A percentile compares a stretch with the other conserved stretches of the same genome.
Conservation (phyloP, 1,140 invertebrate genomes). For the Papilio aristodemus region DNA sequence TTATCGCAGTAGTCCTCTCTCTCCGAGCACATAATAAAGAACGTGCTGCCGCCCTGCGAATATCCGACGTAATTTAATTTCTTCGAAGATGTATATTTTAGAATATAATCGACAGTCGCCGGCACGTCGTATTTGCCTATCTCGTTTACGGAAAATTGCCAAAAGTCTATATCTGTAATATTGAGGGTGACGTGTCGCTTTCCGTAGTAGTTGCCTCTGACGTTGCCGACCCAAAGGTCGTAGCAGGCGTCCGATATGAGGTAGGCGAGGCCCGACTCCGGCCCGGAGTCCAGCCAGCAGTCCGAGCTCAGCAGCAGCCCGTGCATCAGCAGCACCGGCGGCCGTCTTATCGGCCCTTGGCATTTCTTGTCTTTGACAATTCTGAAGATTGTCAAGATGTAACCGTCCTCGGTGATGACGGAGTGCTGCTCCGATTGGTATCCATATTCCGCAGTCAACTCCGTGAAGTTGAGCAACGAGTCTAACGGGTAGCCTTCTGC, state of each 20-base stretch:
- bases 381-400: slow-evolving; percentile 62
- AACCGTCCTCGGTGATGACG: slow-evolving; percentile 65
- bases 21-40: slow-evolving; percentile 36
- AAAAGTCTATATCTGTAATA: neutral
- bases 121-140: slow-evolving; percentile 15
- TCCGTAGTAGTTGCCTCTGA: slow-evolving; percentile 19
- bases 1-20: slow-evolving; percentile 34
- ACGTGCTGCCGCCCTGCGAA: slow-evolving; percentile 15
- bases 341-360: neutral
- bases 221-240: slow-evolving; percentile 25
- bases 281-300: slow-evolving; percentile 14
- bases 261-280: neutral
- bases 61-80: slow-evolving; percentile 14
- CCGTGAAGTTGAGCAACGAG: slow-evolving; percentile 36
- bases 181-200: slow-evolving; percentile 1
- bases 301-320: slow-evolving; percentile 10
- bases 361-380: slow-evolving; percentile 18
- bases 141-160: slow-evolving; percentile 20
- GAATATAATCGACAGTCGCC: slow-evolving; percentile 1
- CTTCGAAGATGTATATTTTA: neutral
- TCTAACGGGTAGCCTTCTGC: slow-evolving; percentile 12
- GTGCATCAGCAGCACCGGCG: slow-evolving; percentile 23
- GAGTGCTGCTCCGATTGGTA: slow-evolving; percentile 33
- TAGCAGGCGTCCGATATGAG: slow-evolving; percentile 17
- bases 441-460: slow-evolving; percentile 32